Percentiles rank a stretch among this genome's conserved stretches.
phyloP scores from a whole-genome alignment of 2,113 vertebrate species.

The Gila orcuttii region DNA sequence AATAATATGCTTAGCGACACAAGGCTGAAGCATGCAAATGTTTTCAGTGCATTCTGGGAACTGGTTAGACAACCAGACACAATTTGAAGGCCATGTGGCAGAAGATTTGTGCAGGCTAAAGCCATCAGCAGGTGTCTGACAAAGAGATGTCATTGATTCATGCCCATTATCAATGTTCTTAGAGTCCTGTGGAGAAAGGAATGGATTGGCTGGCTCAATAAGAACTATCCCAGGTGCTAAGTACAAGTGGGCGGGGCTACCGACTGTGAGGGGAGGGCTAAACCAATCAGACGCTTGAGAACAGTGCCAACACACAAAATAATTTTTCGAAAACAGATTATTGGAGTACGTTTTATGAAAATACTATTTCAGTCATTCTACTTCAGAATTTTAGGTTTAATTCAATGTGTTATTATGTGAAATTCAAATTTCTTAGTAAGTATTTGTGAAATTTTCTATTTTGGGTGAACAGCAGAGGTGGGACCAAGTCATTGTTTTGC shows the following conservation, averaged over 20 bases:
- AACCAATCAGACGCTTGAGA: conserved; percentile 2
- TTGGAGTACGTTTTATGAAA: too few species aligned
- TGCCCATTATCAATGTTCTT: conserved; percentile 63
- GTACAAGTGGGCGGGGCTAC: conserved; percentile 49
- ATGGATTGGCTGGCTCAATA: conserved; percentile 66
- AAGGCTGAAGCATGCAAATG: neutral
- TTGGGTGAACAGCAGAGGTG: too few species aligned
- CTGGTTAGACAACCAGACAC: conserved; percentile 8
- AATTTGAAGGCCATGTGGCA: neutral
- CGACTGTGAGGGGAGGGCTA: neutral
- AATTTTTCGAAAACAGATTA: too few species aligned
- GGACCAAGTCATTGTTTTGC: too few species aligned
- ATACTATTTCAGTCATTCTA: too few species aligned
- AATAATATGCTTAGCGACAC: neutral
- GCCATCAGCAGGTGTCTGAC: conserved; percentile 49
- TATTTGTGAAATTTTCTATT: too few species aligned
- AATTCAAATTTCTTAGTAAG: too few species aligned
- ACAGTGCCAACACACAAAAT: neutral
- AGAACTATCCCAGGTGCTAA: conserved; percentile 61
- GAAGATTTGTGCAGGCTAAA: neutral
- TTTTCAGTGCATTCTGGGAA: neutral
- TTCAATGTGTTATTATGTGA: too few species aligned
- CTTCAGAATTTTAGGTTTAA: too few species aligned
- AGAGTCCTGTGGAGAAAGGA: conserved; percentile 49
- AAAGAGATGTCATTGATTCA: conserved; percentile 66